These are phyloP conservation scores for Willisornis vidua DNA, from an alignment of 2,113 vertebrate genomes.

Conservation along the genomic window DNA sequence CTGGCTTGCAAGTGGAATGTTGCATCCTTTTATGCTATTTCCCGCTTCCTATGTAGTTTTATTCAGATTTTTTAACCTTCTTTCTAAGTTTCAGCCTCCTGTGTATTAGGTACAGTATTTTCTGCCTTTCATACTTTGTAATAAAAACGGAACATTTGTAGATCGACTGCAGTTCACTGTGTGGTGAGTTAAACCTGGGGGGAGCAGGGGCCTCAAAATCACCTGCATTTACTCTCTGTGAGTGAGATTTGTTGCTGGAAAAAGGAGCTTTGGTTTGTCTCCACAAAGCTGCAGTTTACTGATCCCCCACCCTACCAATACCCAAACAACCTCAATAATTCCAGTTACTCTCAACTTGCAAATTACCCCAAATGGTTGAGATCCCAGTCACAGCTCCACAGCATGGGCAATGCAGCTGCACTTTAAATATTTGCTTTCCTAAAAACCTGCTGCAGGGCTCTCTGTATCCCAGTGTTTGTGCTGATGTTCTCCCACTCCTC, in stretches of 20 bases:
- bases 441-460: neutral
- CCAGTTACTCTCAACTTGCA: neutral
- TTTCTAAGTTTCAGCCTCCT: slow-evolving; percentile 76
- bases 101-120: slow-evolving; percentile 80
- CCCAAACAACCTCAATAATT: neutral
- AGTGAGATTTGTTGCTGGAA: neutral
- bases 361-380: neutral
- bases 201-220: neutral
- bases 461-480: neutral
- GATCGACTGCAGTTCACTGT: slow-evolving; percentile 71
- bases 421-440: neutral
- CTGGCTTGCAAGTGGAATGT: slow-evolving; percentile 71
- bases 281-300: neutral
- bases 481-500: neutral
- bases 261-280: neutral
- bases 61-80: slow-evolving; percentile 70
- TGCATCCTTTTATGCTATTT: slow-evolving; percentile 71
- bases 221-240: neutral
- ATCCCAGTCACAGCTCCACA: neutral
- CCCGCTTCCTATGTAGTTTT: slow-evolving; percentile 69
- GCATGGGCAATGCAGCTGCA: neutral
- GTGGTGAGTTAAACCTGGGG: slow-evolving; percentile 51
- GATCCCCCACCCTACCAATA: neutral
- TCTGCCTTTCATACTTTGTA: slow-evolving; percentile 84
- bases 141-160: slow-evolving; percentile 81